Evolutionary conservation across 2,113 vertebrate species (phyloP).

Genomic region (Okapia johnstoni): DNA sequence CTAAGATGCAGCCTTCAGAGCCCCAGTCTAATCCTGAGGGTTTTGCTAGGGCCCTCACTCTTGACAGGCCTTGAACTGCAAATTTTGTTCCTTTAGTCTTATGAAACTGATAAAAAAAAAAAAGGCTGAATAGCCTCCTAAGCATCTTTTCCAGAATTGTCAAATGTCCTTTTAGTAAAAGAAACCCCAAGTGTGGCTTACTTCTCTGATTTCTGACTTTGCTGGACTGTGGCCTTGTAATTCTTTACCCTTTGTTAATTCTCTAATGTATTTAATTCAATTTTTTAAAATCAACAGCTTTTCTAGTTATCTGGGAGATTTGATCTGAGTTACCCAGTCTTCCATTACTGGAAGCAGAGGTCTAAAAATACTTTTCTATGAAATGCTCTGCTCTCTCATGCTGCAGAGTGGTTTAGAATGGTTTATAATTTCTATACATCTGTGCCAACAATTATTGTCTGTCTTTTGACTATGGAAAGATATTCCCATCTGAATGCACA

Average conservation of each 20-base stretch:
- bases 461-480: background rate
- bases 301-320: background rate
- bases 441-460: background rate
- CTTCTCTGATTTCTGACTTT: background rate
- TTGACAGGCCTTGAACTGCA: background rate
- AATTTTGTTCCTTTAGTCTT: background rate
- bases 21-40: background rate
- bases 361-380: conserved; percentile 16
- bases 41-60: background rate
- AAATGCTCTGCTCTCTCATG: background rate
- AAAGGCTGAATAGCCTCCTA: background rate
- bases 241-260: conserved; percentile 1
- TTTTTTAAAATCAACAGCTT: background rate
- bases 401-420: background rate
- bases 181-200: background rate
- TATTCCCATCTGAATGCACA: no score
- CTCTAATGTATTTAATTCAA: background rate
- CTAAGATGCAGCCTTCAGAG: background rate
- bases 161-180: background rate
- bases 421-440: background rate
- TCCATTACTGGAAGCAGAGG: background rate
- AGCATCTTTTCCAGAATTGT: background rate
- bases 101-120: background rate
- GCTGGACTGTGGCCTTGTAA: background rate
- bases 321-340: background rate